A percentile compares a stretch with the other conserved stretches of the same genome.
Conservation (phyloP, 2,797 vertebrate species). For the Neoniphon sammara region DNA sequence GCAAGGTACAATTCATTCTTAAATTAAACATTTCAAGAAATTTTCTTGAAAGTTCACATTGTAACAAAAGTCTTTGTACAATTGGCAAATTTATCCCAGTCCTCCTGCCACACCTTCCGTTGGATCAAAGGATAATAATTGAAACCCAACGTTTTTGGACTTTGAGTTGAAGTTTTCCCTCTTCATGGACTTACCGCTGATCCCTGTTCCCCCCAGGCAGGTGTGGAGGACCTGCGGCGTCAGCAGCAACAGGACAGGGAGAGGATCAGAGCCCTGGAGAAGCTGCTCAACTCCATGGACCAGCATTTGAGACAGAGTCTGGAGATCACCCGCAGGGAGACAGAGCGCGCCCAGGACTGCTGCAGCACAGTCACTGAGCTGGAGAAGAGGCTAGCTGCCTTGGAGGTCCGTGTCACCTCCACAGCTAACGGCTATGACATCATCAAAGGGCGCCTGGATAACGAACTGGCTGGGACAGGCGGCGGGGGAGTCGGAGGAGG, state of each 20-base stretch:
- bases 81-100: too few relatives aligned
- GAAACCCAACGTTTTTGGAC: too few relatives aligned
- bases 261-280: conserved; percentile 87
- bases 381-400: conserved; percentile 75
- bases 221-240: conserved; percentile 85
- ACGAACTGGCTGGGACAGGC: conserved; percentile 71
- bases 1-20: too few relatives aligned
- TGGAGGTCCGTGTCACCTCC: conserved; percentile 82
- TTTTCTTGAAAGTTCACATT: too few relatives aligned
- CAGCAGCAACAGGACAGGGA: conserved; percentile 89
- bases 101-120: too few relatives aligned
- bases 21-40: too few relatives aligned
- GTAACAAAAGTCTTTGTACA: too few relatives aligned
- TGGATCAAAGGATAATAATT: too few relatives aligned
- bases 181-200: neutral
- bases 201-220: conserved; percentile 55
- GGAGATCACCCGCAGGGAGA: conserved; percentile 79
- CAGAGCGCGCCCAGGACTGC: conserved; percentile 78
- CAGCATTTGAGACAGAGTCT: conserved; percentile 84
- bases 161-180: neutral
- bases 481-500: conserved; percentile 49
- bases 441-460: conserved; percentile 83
- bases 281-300: conserved; percentile 86
- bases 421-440: conserved; percentile 78
- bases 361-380: conserved; percentile 78